These are phyloP conservation scores for Nemotelus pantherinus DNA, from an alignment of 2,888 invertebrate species.

Conservation along the genomic window DNA sequence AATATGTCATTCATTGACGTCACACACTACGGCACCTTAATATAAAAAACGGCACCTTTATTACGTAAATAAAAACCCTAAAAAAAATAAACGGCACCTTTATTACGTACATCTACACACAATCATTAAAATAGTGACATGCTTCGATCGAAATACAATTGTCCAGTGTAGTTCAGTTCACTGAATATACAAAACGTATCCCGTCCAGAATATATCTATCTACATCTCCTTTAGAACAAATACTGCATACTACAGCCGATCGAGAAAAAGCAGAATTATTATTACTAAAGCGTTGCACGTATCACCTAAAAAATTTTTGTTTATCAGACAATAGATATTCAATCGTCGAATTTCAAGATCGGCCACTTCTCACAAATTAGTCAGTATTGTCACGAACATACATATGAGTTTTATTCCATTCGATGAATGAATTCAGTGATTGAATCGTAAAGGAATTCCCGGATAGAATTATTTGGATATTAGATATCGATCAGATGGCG, in stretches of 20 bases:
- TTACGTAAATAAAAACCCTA: too few relatives aligned
- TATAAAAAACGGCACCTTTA: slow-evolving; percentile 22
- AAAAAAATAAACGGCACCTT: too few relatives aligned
- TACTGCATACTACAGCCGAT: too few relatives aligned
- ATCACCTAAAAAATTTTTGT: not conserved
- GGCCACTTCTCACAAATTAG: not conserved
- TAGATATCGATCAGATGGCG: not conserved
- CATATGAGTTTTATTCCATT: too few relatives aligned
- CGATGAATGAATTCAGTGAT: too few relatives aligned
- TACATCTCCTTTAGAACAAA: too few relatives aligned
- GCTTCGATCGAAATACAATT: not conserved
- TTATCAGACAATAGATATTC: slow-evolving; percentile 26
- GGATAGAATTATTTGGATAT: not conserved
- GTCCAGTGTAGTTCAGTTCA: not conserved
- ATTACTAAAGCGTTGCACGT: slow-evolving; percentile 9
- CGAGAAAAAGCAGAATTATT: not conserved
- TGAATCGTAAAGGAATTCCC: too few relatives aligned
- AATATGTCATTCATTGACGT: slow-evolving; percentile 14
- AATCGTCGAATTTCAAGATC: not conserved
- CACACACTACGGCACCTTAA: too few relatives aligned
- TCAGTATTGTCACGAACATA: not conserved
- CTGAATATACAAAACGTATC: too few relatives aligned
- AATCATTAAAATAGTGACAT: not conserved
- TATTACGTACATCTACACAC: not conserved
- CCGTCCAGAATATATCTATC: too few relatives aligned